Evolutionary conservation across 2,888 invertebrate genomes (phyloP), one percentile per base, ranked within the genome.

Genomic region (Hirudinaria manillensis): DNA sequence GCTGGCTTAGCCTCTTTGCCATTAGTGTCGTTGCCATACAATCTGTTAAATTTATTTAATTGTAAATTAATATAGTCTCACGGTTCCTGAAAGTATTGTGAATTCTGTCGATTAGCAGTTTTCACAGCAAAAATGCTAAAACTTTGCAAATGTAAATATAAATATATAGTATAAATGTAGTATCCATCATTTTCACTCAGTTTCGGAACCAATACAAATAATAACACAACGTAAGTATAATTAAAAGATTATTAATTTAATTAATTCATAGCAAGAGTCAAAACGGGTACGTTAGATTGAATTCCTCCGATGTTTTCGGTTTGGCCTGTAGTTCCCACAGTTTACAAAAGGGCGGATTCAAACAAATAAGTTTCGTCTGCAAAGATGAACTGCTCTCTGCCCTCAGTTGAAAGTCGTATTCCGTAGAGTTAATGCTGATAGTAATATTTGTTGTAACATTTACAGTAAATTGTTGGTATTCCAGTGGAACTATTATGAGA

Each of bases 1-100:
- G 61, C 61, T 27, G 61, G 56, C 21, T 24, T 51, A 7, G 75
- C 71, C 7, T 19, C 45, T 27, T 68, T 70, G 7, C 70, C 70
- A 21, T 38, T 53, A 0, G 70, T 29, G 27, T 68, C 68, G 3
- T 51, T 70, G 56, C 75, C 75, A 53, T 36, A 45, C 24, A 75
- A 70, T 34, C 75, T 75, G 56, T 38, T 32, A 27, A 27, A 68
- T 29, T n/a, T 68, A 34, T 16, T n/a, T 10, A 32, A 34, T 32
- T 34, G 36, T 16, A 29, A n/a, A 34, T 3, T 4, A 68, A 68
- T 68, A 16, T 29, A 29, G 19, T 13, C 13, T 24, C 29, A 13
- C 19, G 27, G 1, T 61, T 1, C 19, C 13, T 29, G 13, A 29
- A 45, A 45, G 3, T 45, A 10, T 16, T 45, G 10, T 45, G 45